Percentiles rank a stretch among this genome's conserved stretches.
Conservation (phyloP, 2,888 invertebrate species). For the Smittia aterrima region DNA sequence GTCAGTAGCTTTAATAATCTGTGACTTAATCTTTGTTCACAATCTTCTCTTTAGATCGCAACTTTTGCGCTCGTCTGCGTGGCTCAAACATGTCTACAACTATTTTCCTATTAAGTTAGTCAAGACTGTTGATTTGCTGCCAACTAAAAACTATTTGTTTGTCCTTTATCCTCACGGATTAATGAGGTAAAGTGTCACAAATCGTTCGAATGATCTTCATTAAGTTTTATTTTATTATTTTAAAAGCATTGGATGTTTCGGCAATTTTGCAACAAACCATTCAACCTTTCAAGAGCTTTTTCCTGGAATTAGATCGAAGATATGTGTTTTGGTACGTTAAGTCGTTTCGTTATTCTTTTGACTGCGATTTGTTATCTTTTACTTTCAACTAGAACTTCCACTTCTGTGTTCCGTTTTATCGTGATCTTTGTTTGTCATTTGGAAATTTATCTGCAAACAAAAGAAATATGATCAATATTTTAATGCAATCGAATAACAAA, state of each 20-base stretch:
- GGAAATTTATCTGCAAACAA: slow-evolving; percentile 62
- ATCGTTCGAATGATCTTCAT: neutral
- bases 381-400: no score
- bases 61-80: no score
- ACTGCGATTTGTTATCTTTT: no score
- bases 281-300: slow-evolving; percentile 58
- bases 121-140: slow-evolving; percentile 78
- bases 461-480: slow-evolving; percentile 64
- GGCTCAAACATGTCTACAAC: slow-evolving; percentile 59
- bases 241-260: slow-evolving; percentile 66
- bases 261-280: slow-evolving; percentile 73
- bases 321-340: no score
- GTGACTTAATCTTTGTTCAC: no score
- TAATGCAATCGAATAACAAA: slow-evolving; percentile 53
- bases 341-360: no score
- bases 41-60: no score
- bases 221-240: no score
- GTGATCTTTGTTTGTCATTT: slow-evolving; percentile 63
- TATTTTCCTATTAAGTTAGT: slow-evolving; percentile 85
- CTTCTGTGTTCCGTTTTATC: slow-evolving; percentile 42
- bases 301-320: slow-evolving; percentile 62
- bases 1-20: no score
- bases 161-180: slow-evolving; percentile 88
- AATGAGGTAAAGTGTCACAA: neutral
- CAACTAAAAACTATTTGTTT: slow-evolving; percentile 77